phyloP scores from a whole-genome alignment of 2,797 vertebrate species.

The Betta splendens region DNA sequence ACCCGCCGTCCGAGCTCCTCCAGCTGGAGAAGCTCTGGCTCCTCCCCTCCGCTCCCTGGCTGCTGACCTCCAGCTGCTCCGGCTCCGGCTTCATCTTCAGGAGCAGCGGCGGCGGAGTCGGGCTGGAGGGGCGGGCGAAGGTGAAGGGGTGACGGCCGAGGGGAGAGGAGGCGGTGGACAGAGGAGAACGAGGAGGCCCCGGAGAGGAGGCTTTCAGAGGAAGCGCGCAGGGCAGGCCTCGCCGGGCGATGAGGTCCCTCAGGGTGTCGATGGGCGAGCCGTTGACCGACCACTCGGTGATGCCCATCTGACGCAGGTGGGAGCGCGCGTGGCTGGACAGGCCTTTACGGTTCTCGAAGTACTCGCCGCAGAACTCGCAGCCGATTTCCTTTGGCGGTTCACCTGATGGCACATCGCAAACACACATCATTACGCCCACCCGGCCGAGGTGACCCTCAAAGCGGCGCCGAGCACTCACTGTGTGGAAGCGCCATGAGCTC shows the following conservation, averaged over 20 bases:
- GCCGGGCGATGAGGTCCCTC: slow-evolving; percentile 89
- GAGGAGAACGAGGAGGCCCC: slow-evolving; percentile 76
- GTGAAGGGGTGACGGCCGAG: slow-evolving; percentile 74
- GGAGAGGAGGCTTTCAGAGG: slow-evolving; percentile 82
- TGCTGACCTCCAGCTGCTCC: slow-evolving; percentile 86
- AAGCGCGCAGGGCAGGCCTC: slow-evolving; percentile 84
- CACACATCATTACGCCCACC: neutral
- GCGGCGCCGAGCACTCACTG: slow-evolving; percentile 83
- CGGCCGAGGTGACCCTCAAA: neutral
- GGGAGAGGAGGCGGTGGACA: slow-evolving; percentile 75
- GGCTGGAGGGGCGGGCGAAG: slow-evolving; percentile 72
- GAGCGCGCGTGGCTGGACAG: slow-evolving; percentile 86
- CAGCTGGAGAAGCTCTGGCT: slow-evolving; percentile 69
- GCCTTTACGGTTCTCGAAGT: slow-evolving; percentile 87
- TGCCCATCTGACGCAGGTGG: slow-evolving; percentile 85
- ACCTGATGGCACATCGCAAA: slow-evolving; percentile 53
- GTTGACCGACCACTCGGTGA: slow-evolving; percentile 86
- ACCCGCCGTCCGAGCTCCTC: slow-evolving; percentile 82
- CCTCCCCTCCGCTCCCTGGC: slow-evolving; percentile 63
- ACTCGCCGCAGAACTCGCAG: slow-evolving; percentile 86
- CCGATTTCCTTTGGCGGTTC: slow-evolving; percentile 84
- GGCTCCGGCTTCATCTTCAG: slow-evolving; percentile 91
- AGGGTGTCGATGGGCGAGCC: slow-evolving; percentile 93
- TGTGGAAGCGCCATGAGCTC: slow-evolving; percentile 85
- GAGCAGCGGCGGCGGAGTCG: slow-evolving; percentile 66